Conservation (phyloP, 2,888 invertebrate species). For the Dryadula phaetusa region DNA sequence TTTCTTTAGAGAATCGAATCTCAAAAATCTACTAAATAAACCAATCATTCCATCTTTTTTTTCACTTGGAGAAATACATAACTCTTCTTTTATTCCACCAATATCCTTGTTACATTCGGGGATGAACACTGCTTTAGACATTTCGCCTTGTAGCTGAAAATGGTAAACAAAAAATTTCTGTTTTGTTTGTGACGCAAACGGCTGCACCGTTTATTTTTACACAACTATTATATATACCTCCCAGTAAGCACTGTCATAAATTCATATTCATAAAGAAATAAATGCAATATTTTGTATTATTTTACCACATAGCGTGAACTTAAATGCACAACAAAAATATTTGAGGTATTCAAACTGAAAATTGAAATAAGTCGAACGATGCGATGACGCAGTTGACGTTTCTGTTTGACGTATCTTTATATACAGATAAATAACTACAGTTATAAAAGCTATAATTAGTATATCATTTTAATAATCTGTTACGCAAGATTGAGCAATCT, state of each 20-base stretch:
- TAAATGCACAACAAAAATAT: constrained; percentile 50
- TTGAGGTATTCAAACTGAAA: constrained; percentile 57
- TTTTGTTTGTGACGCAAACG: constrained; percentile 79
- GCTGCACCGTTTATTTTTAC: constrained; percentile 70
- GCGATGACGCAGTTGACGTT: constrained; percentile 46
- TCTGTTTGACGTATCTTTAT: constrained; percentile 26
- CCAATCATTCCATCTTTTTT: constrained; percentile 73
- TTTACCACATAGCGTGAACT: constrained; percentile 57
- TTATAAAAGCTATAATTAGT: background rate
- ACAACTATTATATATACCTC: constrained; percentile 57
- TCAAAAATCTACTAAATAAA: constrained; percentile 68
- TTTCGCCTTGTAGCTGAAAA: constrained; percentile 65
- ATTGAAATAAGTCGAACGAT: constrained; percentile 59
- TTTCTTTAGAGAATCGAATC: constrained; percentile 70
- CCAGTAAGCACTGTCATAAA: constrained; percentile 64
- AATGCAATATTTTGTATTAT: constrained; percentile 19
- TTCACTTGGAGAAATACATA: constrained; percentile 69
- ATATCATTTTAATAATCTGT: too few relatives aligned
- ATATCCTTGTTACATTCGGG: constrained; percentile 73
- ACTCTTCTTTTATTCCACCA: constrained; percentile 69
- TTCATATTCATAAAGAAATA: constrained; percentile 57
- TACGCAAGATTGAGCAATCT: too few relatives aligned
- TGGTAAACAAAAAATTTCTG: constrained; percentile 71
- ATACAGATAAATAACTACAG: constrained; percentile 10
- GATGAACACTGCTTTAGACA: constrained; percentile 77